Evolutionary conservation across 2,113 vertebrate genomes (phyloP).

Genomic region (Haemorhous mexicanus): DNA sequence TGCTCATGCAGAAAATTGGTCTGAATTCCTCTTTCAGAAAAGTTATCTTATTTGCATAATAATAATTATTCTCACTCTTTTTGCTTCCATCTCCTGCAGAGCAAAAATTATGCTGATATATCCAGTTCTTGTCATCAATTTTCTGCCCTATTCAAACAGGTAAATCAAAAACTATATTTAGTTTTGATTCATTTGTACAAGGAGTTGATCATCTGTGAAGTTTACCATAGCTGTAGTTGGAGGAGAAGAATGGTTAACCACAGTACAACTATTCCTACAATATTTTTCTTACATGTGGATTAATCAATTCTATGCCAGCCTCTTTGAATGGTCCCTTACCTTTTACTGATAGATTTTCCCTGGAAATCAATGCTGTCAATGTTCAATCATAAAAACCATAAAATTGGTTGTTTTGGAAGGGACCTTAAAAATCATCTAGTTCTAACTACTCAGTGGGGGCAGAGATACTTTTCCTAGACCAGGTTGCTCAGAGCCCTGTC

Average conservation of each 20-base stretch:
- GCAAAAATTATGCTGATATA: neutral
- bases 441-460: fast-evolving
- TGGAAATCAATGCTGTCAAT: neutral
- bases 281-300: neutral
- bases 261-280: neutral
- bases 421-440: neutral
- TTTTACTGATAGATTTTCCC: neutral
- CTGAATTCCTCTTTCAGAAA: neutral
- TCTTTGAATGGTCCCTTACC: neutral
- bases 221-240: neutral
- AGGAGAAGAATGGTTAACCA: neutral
- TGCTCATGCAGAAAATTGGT: neutral
- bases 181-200: neutral
- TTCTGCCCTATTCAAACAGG: neutral
- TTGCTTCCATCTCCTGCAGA: neutral
- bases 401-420: neutral
- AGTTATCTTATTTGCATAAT: neutral
- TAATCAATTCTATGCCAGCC: neutral
- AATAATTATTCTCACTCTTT: neutral
- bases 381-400: neutral
- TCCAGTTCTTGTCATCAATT: neutral
- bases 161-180: neutral
- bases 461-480: neutral
- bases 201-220: neutral
- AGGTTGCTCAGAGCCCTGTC: neutral